Evolutionary conservation across 2,113 vertebrate genomes (phyloP).

Genomic region (Melospiza melodia): DNA sequence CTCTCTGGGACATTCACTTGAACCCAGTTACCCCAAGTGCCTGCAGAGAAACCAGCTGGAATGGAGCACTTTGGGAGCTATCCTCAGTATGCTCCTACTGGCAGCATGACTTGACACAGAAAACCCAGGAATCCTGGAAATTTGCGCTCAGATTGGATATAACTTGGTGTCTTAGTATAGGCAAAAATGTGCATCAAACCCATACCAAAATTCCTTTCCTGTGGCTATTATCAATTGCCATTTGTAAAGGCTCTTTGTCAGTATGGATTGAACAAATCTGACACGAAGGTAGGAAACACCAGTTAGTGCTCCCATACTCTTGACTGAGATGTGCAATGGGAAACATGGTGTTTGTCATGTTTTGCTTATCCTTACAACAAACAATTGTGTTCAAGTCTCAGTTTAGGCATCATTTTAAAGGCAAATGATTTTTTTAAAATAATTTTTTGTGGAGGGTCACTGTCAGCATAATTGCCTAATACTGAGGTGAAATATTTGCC

Average conservation of each 20-base stretch:
- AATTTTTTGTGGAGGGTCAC: not conserved
- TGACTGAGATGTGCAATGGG: not conserved
- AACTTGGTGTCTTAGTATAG: not conserved
- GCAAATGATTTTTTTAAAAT: not conserved
- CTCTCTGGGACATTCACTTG: not conserved
- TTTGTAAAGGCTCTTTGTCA: not conserved
- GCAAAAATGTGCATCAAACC: not conserved
- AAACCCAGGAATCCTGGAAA: not conserved
- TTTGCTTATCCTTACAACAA: not conserved
- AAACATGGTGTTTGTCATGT: not conserved
- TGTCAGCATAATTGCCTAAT: not conserved
- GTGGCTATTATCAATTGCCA: not conserved
- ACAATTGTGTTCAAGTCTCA: not conserved
- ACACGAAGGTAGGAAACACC: not conserved
- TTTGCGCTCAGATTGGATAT: not conserved
- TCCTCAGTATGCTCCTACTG: accelerated
- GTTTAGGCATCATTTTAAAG: not conserved
- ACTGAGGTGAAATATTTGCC: not conserved
- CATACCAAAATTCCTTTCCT: not conserved
- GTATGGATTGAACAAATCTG: not conserved
- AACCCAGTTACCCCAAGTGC: not conserved
- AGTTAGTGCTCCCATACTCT: not conserved
- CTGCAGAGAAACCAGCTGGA: not conserved
- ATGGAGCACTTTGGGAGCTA: not conserved
- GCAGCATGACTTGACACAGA: not conserved